phyloP scores from a whole-genome alignment of 2,797 vertebrate species.

The Etheostoma nigrum region DNA sequence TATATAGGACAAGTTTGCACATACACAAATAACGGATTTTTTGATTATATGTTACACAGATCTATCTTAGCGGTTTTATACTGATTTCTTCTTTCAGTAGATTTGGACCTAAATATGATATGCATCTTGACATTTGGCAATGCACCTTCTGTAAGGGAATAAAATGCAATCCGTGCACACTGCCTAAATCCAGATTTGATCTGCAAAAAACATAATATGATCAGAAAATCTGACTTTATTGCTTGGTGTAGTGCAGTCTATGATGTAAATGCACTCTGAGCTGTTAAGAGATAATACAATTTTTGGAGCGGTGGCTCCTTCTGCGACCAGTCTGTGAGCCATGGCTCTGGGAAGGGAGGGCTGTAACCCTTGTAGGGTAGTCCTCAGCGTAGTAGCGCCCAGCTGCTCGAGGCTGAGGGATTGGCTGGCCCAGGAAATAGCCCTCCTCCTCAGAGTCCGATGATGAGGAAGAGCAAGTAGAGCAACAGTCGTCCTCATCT shows the following conservation, averaged over 20 bases:
- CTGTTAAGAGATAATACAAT: conserved; percentile 95
- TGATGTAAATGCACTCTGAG: conserved; percentile 28
- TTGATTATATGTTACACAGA: conserved; percentile 29
- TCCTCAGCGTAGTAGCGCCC: conserved; percentile 91
- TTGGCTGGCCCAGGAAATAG: conserved; percentile 96
- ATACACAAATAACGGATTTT: conserved; percentile 2
- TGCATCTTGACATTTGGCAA: conserved; percentile 39
- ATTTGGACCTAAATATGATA: conserved; percentile 52
- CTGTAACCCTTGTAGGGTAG: conserved; percentile 88
- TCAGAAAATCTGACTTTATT: conserved; percentile 48
- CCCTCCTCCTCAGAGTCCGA: conserved; percentile 98
- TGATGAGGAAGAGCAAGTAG: conserved; percentile 94
- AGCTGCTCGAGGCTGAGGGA: conserved; percentile 90
- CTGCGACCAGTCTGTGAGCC: conserved; percentile 92
- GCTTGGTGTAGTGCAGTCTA: conserved; percentile 40
- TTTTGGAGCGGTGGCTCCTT: conserved; percentile 94
- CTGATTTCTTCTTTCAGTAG: conserved; percentile 27
- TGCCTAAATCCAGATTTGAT: conserved; percentile 33
- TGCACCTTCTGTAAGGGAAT: conserved; percentile 3
- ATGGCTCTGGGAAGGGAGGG: conserved; percentile 85
- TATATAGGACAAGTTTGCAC: conserved; percentile 37
- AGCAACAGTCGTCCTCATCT: conserved; percentile 93
- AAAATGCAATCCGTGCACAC: not conserved
- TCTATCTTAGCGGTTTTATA: conserved; percentile 9
- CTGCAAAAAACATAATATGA: conserved; percentile 28